Evolutionary conservation across 2,888 invertebrate species (phyloP), one percentile per base, ranked within the genome.

Genomic region (Galerucella pusilla): DNA sequence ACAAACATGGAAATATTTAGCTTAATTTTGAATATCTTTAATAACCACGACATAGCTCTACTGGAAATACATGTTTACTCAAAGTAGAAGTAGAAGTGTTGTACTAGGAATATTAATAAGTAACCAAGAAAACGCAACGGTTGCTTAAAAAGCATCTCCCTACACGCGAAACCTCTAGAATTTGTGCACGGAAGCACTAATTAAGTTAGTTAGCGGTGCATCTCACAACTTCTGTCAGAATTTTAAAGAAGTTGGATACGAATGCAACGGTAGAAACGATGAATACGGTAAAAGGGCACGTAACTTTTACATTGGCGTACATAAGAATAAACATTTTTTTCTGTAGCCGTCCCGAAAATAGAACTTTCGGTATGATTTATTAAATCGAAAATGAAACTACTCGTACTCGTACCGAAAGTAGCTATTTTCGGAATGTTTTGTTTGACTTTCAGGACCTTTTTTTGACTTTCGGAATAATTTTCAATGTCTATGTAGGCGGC

Each of bases 181-280:
- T n/a, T 52, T 14, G 52, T 52, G n/a, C 52, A 52, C n/a, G 14
- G 6, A 52, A 52, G 52, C 52, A 52, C 52, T n/a, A 52, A 52
- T 52, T 52, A 52, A n/a, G 52, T 12, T 52, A n/a, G 52, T 52
- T 52, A 52, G 52, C 52, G 52, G 52, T 52, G 52, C 52, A 52
- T 52, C 52, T 52, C n/a, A 52, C n/a, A 52, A n/a, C 7, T 52
- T n/a, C n/a, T 14, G 52, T 52, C 52, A n/a, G 52, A 14, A 52
- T 52, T 52, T 52, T 52, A n/a, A n/a, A 52, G 52, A 52, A 52
- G n/a, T 52, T n/a, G 14, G n/a, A 52, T 52, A n/a, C 52, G 52
- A 52, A 14, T 52, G 14, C 52, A 52, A n/a, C n/a, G 52, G 52
- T 52, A 52, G 52, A 52, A 52, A 52, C n/a, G 52, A 14, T 52